Evolutionary conservation across 2,888 invertebrate species (phyloP).

Genomic region (Polyploca ridens): DNA sequence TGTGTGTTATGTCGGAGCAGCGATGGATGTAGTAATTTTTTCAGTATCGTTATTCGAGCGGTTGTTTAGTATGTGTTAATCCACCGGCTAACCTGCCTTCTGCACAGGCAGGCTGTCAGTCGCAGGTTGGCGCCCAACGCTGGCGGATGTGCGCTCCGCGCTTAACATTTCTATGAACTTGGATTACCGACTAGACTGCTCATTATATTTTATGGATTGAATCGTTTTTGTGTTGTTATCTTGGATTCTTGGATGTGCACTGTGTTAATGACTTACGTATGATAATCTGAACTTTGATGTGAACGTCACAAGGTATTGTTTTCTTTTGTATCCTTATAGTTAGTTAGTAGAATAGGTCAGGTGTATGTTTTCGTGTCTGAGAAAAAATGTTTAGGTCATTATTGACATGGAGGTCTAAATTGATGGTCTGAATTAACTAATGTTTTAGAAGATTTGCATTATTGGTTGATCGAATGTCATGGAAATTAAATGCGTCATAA

Average conservation of each 20-base stretch:
- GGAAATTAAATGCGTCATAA: not conserved
- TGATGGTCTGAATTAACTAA: not conserved
- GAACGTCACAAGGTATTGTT: not conserved
- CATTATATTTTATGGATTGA: constrained; percentile 13
- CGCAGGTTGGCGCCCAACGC: constrained; percentile 66
- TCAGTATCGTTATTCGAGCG: constrained; percentile 17
- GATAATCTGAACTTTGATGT: not conserved
- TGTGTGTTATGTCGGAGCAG: not conserved
- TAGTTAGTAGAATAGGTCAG: not conserved
- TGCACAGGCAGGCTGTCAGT: constrained; percentile 42
- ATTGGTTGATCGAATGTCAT: not conserved
- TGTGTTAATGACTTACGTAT: constrained; percentile 8
- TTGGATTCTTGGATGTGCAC: constrained; percentile 25
- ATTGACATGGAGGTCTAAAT: not conserved
- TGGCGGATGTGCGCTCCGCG: constrained; percentile 39
- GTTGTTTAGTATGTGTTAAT: constrained; percentile 28
- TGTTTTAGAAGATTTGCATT: not conserved
- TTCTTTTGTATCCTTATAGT: not conserved
- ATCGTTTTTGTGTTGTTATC: constrained; percentile 29
- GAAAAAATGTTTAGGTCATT: not conserved
- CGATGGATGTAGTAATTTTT: not conserved
- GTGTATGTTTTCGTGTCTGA: not conserved
- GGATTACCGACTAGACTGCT: constrained; percentile 42
- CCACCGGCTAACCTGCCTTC: constrained; percentile 24
- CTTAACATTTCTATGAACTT: constrained; percentile 24